A percentile compares a stretch with the other conserved stretches of the same genome.
Evolutionary conservation across 1,140 invertebrate species (phyloP).

Genomic region (Leucophenga varia): DNA sequence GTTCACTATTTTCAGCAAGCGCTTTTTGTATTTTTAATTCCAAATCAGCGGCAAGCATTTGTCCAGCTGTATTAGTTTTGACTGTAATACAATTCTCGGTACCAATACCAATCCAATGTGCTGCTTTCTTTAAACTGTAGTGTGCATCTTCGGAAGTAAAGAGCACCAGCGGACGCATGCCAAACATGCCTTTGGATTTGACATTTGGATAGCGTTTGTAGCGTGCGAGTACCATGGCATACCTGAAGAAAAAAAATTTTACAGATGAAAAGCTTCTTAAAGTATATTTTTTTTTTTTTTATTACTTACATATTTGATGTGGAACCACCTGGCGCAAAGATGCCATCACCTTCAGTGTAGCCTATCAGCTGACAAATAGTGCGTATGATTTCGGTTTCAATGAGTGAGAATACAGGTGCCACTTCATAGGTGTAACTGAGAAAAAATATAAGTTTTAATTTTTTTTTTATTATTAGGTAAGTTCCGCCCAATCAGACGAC

Average conservation of each 20-base stretch:
- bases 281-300: too few relatives aligned
- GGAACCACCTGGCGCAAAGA: slow-evolving; percentile 76
- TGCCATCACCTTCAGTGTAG: slow-evolving; percentile 65
- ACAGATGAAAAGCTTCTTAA: too few relatives aligned
- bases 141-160: slow-evolving; percentile 79
- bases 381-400: slow-evolving; percentile 65
- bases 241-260: slow-evolving; percentile 39
- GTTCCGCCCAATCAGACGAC: too few relatives aligned
- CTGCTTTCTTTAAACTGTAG: slow-evolving; percentile 79
- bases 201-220: slow-evolving; percentile 69
- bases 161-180: slow-evolving; percentile 62
- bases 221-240: slow-evolving; percentile 75
- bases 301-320: slow-evolving; percentile 72
- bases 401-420: slow-evolving; percentile 69
- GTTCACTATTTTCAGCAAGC: slow-evolving; percentile 56
- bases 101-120: slow-evolving; percentile 77
- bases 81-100: slow-evolving; percentile 70
- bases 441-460: slow-evolving; percentile 3
- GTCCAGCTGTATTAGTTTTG: slow-evolving; percentile 65
- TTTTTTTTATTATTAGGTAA: background rate
- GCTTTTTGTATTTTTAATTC: slow-evolving; percentile 59
- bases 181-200: slow-evolving; percentile 67
- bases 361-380: slow-evolving; percentile 67
- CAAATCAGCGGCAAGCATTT: slow-evolving; percentile 65
- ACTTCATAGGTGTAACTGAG: slow-evolving; percentile 74